Base-by-base conservation (phyloP, 2,113 vertebrate genomes). In the Sorex araneus region DNA sequence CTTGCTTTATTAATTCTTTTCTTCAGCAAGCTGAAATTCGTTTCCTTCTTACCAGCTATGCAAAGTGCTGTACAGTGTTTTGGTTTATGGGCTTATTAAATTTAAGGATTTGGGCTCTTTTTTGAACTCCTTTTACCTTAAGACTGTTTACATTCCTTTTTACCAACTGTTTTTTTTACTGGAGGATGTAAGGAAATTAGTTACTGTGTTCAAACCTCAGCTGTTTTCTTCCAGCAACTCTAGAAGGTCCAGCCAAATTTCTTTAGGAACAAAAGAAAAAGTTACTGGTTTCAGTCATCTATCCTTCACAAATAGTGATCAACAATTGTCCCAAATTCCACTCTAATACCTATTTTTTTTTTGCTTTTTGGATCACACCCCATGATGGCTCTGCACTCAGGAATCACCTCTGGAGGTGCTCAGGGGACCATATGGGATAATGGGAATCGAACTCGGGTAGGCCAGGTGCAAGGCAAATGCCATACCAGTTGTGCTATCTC, bases 101-200 rank as follows among this genome's bases (percentile, higher is more conserved):
- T 90, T 92, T 77, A 89, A 95, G 45, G 45, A 64, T 90, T 47
- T n/a, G 16, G 85, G 2, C 3, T 92, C 74, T 79, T 91, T 96
- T 96, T 94, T 86, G 76, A 95, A 91, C 45, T 94, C 12, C 12
- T 84, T 95, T 96, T 94, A 81, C 69, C n/a, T 18, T 81, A 87
- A 92, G 90, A 95, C 88, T 90, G 71, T 92, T 96, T 89, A 86
- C 90, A 94, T 95, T 94, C 63, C 70, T 94, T 93, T 94, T 80
- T 32, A 54, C 47, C 80, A 93, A 81, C 71, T 86, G 50, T 54
- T 69, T 34, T 69, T 34, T 21, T 90, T 85, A 91, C 77, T 93
- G 80, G 85, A 92, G 63, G 82, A 81, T 84, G 32, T 84, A 67
- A 94, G 69, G 67, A 87, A 94, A 89, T 75, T 63, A 70, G 34